Conservation (phyloP, 30 jellyfish, hydroid and myxozoan genomes). For the Turritopsis dohrnii region DNA sequence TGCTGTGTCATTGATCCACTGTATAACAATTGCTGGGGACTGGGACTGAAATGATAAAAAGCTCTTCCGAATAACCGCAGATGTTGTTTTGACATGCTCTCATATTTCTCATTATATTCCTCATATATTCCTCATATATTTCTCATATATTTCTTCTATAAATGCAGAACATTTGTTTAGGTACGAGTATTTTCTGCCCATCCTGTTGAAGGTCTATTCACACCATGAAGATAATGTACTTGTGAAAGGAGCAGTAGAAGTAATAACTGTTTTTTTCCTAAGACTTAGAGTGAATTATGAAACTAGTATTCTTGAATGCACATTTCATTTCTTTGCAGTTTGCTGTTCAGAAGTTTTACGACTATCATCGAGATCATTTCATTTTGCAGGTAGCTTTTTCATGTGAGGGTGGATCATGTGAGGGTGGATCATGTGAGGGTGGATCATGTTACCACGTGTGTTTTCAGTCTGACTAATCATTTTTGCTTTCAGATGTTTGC, state of each 20-base stretch:
- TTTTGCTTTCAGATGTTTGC: constrained; percentile 65
- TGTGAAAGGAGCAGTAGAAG: constrained; percentile 92
- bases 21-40: background rate
- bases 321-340: constrained; percentile 35
- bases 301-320: background rate
- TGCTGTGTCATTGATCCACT: background rate
- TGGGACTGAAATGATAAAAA: background rate
- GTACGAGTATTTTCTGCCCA: constrained; percentile 67
- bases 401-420: too few relatives aligned
- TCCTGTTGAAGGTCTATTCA: constrained; percentile 70
- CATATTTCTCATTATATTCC: too few relatives aligned
- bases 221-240: constrained; percentile 80
- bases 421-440: background rate
- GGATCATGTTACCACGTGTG: background rate
- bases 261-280: background rate
- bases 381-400: constrained; percentile 76
- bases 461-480: too few relatives aligned
- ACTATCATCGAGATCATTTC: constrained; percentile 77
- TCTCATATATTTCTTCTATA: too few relatives aligned
- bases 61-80: background rate
- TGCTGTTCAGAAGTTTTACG: constrained; percentile 55
- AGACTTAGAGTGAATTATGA: too few relatives aligned
- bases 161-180: too few relatives aligned
- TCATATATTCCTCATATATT: too few relatives aligned
- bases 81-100: background rate